Base-by-base conservation (phyloP, 2,888 invertebrate species). In the Acanthosepion esculentum region DNA sequence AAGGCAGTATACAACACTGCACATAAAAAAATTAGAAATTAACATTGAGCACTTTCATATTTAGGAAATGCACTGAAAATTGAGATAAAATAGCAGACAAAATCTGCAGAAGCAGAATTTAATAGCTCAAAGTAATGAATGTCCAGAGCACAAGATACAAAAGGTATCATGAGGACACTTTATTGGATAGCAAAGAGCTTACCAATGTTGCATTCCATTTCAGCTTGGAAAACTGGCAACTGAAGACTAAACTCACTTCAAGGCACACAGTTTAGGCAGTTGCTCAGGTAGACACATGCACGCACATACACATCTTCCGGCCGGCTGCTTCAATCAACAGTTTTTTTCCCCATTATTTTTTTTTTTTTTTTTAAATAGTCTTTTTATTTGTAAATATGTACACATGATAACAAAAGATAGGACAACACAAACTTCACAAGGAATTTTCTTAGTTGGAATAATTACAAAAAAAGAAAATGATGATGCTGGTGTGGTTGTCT, bases 21-120 rank as follows among this genome's bases (percentile, higher is more conserved):
- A n/a, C 23, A 20, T 23, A 50, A 50, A 53, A 50, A 93, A 26
- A 48, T 50, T 48, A 48, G 50, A 29, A 93, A 48, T 26, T 93
- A 53, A 48, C 50, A 93, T 53, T 53, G 53, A 93, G 93, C 53
- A 93, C 29, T 93, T 93, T 93, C 50, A 93, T 48, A 26, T 48
- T 93, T 26, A 93, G 50, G 50, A 50, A 93, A 78, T 78, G n/a
- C n/a, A 78, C 78, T 78, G 78, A 78, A 78, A 78, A 33, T 15
- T 78, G n/a, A 78, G n/a, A n/a, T 15, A n/a, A 78, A 78, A 78
- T n/a, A 4, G 78, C 78, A 15, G n/a, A 78, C n/a, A 78, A 78
- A 78, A 78, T 78, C 78, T 78, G 78, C 78, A 78, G 78, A n/a
- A 59, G 20, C 59, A 59, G 59, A 23, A 59, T 59, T 59, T 26